A percentile compares a stretch with the other conserved stretches of the same genome.
Conservation (phyloP, 2,113 vertebrate species). For the Perca schrenkii region DNA sequence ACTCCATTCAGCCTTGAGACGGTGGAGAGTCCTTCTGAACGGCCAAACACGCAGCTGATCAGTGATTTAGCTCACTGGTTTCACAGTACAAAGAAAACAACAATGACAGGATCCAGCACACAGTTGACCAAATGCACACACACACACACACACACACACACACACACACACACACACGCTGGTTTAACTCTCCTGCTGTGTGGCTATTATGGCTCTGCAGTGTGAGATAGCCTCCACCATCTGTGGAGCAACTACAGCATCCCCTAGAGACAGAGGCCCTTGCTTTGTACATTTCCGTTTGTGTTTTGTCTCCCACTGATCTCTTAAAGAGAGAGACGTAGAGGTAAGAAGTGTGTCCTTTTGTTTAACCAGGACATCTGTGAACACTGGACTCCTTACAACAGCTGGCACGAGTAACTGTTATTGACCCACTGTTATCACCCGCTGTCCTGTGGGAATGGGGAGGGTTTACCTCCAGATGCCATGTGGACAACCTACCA, state of each 20-base stretch:
- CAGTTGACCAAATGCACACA: conserved; percentile 12
- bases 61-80: conserved; percentile 25
- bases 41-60: conserved; percentile 12
- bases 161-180: conserved; percentile 6
- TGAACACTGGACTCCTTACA: neutral
- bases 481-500: neutral
- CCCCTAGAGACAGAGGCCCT: conserved; percentile 28
- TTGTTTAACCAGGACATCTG: conserved; percentile 45
- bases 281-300: conserved; percentile 53
- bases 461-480: conserved; percentile 15
- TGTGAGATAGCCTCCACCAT: conserved; percentile 54
- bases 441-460: conserved; percentile 29
- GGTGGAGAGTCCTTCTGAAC: conserved; percentile 10
- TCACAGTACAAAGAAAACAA: conserved; percentile 22
- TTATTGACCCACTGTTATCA: too few relatives aligned
- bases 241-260: conserved; percentile 45
- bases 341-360: conserved; percentile 51
- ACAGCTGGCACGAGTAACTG: conserved; percentile 38
- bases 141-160: conserved; percentile 14
- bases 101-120: neutral
- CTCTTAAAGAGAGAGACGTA: conserved; percentile 8
- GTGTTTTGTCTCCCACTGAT: conserved; percentile 42
- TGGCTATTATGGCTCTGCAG: conserved; percentile 36
- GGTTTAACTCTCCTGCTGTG: conserved; percentile 61
- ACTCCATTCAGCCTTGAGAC: conserved; percentile 14